Percentiles rank a stretch among this genome's conserved stretches.
Evolutionary conservation across 2,113 vertebrate genomes (phyloP).

Genomic region (Crotalus helleri): DNA sequence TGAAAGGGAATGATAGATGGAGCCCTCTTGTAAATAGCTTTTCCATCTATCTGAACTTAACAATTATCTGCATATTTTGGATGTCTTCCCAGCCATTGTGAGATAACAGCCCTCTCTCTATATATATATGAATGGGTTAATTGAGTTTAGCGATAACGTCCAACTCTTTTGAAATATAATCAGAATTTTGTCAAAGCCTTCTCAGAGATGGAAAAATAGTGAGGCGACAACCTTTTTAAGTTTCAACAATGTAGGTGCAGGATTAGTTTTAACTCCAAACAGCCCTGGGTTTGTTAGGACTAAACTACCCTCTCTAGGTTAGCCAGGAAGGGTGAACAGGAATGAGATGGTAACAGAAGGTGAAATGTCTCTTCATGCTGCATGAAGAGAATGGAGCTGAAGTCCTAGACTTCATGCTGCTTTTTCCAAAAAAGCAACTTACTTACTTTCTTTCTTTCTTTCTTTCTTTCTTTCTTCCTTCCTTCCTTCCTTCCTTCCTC

Average conservation of each 20-base stretch:
- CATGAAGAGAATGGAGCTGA: background rate
- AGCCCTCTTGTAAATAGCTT: background rate
- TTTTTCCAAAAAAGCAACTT: background rate
- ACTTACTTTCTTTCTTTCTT: background rate
- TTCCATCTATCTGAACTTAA: conserved; percentile 3
- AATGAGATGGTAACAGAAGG: background rate
- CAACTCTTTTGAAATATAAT: conserved; percentile 13
- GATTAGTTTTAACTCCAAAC: background rate
- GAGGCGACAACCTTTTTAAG: conserved; percentile 20
- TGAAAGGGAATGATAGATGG: conserved; percentile 18
- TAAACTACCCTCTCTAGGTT: background rate
- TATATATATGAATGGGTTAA: background rate
- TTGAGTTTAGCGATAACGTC: background rate
- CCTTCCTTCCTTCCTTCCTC: too few relatives aligned
- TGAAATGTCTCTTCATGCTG: background rate
- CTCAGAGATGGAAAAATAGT: background rate
- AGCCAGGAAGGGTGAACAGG: background rate
- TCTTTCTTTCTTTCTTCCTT: too few relatives aligned
- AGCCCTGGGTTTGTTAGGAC: background rate
- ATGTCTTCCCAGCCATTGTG: background rate
- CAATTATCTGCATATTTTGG: conserved; percentile 15
- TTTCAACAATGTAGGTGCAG: background rate
- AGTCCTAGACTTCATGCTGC: background rate
- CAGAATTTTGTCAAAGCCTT: conserved; percentile 20
- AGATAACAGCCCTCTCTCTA: conserved; percentile 4